Base-by-base conservation (phyloP, 2,888 invertebrate genomes). In the Volucella inanis region DNA sequence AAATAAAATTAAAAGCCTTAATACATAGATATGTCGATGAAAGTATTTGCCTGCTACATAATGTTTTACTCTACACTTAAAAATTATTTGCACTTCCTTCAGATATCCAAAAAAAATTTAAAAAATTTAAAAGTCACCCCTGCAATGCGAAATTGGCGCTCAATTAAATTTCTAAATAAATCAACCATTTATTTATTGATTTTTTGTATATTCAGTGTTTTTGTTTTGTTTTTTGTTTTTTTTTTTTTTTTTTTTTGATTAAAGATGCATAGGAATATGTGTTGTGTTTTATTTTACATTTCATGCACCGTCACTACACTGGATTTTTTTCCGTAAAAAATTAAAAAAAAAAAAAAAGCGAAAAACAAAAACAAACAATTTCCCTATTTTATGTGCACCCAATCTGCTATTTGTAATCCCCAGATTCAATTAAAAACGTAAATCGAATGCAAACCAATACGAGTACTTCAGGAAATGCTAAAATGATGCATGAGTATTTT, bases 301-400 rank as follows among this genome's bases (percentile, higher is more conserved):
- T 71, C 38, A 80, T 80, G 84, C 80, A 84, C 84, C 71, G 55
- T 84, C 84, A 80, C 84, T 80, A 84, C 84, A 84, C 80, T 75
- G 70, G 61, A 75, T 71, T 82, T 72, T n/a, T 76, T 31, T 55
- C 74, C 31, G 6, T 6, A 31, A 8, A n/a, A 11, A 45, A 22
- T 15, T 50, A 54, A 1, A 15, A 8, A 49, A 55, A 41, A 41
- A 54, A 31, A 12, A 22, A 65, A 61, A n/a, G n/a, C n/a, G n/a
- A n/a, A 55, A 47, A 67, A 77, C 54, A 38, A 4, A 55, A 61
- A 80, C 62, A 61, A 47, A 57, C n/a, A 52, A 57, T 54, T 41
- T 67, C 41, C 49, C 43, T 14, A 6, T 50, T 9, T 70, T 75
- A 18, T 70, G 50, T 80, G 75, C 75, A 70, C 55, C 61, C 70